Base-by-base conservation (phyloP, 1,140 invertebrate genomes). In the Coenobita brevimanus region DNA sequence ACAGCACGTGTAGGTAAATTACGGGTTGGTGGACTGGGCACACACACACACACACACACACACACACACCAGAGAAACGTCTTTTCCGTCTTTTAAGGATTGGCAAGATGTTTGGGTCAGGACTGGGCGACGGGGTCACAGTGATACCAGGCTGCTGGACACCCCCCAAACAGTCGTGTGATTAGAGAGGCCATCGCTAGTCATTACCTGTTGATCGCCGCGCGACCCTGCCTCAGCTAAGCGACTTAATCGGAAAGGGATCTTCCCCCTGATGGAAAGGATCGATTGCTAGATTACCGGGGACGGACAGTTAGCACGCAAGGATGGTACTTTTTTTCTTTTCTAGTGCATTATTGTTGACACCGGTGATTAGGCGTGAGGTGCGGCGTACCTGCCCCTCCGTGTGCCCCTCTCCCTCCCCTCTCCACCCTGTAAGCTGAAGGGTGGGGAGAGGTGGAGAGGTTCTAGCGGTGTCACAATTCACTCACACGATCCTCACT, bases 231-330 rank as follows among this genome's bases (percentile, higher is more conserved):
- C 38, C 6, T 41, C 41, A n/a, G 69, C 69, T 73, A 73, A 73
- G 17, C 36, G 33, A 36, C n/a, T 21, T 27, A 17, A 73, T 73
- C 69, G n/a, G 33, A 41, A 38, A 13, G 33, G 10, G 62, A 64
- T 21, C 17, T n/a, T 4, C 8, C 4, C n/a, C 13, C 8, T 73
- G 69, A 73, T 73, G 38, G 69, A 41, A 38, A 21, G 69, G 36
- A 41, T 73, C 69, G 69, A 73, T 73, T 41, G 69, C 6, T 13
- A 73, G 69, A 73, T 73, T 73, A n/a, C 21, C 41, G 21, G 69
- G 69, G 3, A 41, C 41, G 69, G 69, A 38, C 69, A 41, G 13
- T 41, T 6, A 73, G 13, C 69, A 73, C 38, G 69, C 6, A 27
- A 69, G 10, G 27, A 64, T 4, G 27, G n/a, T 10, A n/a, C 21